Evolutionary conservation across 2,888 invertebrate genomes (phyloP), one percentile per base, ranked within the genome.

Genomic region (Oasisia sp.): DNA sequence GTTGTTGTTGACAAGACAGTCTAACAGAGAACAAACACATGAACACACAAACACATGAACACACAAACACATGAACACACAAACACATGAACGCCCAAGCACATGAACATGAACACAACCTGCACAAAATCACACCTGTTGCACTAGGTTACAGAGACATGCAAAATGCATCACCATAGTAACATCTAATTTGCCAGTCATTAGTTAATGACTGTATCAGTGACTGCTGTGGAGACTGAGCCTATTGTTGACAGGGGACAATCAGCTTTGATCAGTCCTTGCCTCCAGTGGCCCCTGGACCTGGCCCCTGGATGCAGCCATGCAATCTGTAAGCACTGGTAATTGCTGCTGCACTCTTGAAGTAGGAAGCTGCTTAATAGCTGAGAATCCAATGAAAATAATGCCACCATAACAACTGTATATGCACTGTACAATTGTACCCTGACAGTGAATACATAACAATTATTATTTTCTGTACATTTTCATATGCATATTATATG

Each of bases 221-320:
- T 27, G 27, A 19, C 74, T 14, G 74, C 74, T 74, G 74, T 27
- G 27, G 27, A 27, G 74, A 27, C 7, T 74, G 74, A 74, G 7
- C 27, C 5, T 74, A n/a, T 74, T 74, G 74, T 74, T 74, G 74
- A 74, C 74, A 74, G n/a, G 27, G 19, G 74, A 92, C 45, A 90
- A 58, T 32, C 56, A 45, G 32, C n/a, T 38, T 19, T 74, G 19
- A 19, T 14, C 14, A 27, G 74, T 27, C 74, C n/a, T 74, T 27
- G 74, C 90, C 1, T 50, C 32, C 50, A 32, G n/a, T 90, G 32
- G 92, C 90, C 89, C 32, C 91, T 32, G 45, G 91, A 45, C 27
- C 12, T 50, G 19, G 14, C 56, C 91, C 45, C 19, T 91, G 50
- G 32, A 32, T 32, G 74, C 27, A 19, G 27, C 27, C 74, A 74